Base-by-base conservation (phyloP, 2,797 vertebrate genomes). In the Selene dorsalis region DNA sequence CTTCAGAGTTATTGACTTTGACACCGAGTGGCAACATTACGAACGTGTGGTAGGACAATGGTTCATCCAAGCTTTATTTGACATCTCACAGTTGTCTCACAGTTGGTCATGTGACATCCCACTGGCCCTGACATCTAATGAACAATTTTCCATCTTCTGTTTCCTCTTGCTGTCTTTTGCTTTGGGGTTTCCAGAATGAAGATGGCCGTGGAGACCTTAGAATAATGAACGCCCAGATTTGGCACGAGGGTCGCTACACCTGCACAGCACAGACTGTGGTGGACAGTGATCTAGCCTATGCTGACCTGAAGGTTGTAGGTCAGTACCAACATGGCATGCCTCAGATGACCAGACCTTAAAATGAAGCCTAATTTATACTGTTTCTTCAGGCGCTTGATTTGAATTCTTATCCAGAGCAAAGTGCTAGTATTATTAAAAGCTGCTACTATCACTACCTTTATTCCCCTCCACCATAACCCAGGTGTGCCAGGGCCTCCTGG, bases 231-330 rank as follows among this genome's bases (percentile, higher is more conserved):
- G 94, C 92, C 6, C 97, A 99, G 88, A 93, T 98, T 71, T 95
- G 93, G 77, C 98, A 99, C 0, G 96, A 96, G 0, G 98, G 98
- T 58, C 96, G 96, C 73, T 99, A 99, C 89, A 96, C 82, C 0
- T 99, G 98, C 90, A 98, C 96, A 0, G 96, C 98, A 30, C 97
- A 99, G 93, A 98, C 97, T 0, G 98, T 97, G 48, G 98, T 99
- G 86, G 98, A 99, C 92, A 98, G 94, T 13, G 95, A 96, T 52
- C 95, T 94, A 0, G 96, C 96, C 9, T 96, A 96, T 0, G 96
- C 97, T 30, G 97, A 98, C 85, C 95, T 99, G 45, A 96, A 96
- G 69, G 94, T 99, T 47, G 94, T 96, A 94, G 98, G 98, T 99
- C 91, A 94, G 95, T 91, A 20, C 26, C 43, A 32, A n/a, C 30